Base-by-base conservation (phyloP, 2,113 vertebrate species). In the Tragelaphus imberbis region DNA sequence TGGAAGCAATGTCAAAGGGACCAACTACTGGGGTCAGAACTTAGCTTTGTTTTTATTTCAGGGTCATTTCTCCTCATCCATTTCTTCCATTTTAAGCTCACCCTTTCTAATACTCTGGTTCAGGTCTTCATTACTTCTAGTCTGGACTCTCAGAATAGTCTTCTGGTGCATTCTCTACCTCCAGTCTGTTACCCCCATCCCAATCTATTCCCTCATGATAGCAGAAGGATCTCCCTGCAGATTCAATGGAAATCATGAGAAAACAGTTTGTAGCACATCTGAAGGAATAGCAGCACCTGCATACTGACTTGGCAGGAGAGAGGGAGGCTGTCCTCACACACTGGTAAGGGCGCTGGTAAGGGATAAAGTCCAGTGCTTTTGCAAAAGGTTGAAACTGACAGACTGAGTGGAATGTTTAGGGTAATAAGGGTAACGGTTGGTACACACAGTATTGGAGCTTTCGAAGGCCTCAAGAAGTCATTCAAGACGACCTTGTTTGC, bases 21-120 rank as follows among this genome's bases (percentile, higher is more conserved):
- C 88, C 56, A 59, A 94, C 84, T 6, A 59, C 7, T 2, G 40
- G 95, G 84, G 95, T 97, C 91, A 95, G 93, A 95, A 58, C 47
- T 40, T 89, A 53, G 47, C 84, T 96, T 97, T 90, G 89, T 94
- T 94, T 98, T 95, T 77, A 88, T 96, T 96, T 97, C 90, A 88
- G 61, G 36, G 33, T 55, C 77, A 15, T 84, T 84, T 63, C 44
- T 93, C 94, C 85, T 89, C 47, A 55, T 93, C 44, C 23, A 5
- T 53, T 65, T 55, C 71, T 96, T 61, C 85, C 59, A 56, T 61
- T 96, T 94, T 85, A 55, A 94, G 84, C 19, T 84, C 36, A 3
- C 19, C 15, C 28, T 96, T 84, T 65, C 79, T 56, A 44, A 36
- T 12, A 28, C 23, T 81, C 47, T 1, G 5, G 15, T 16, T 95